Evolutionary conservation across 2,888 invertebrate species (phyloP).

Genomic region (Netelia melanura): DNA sequence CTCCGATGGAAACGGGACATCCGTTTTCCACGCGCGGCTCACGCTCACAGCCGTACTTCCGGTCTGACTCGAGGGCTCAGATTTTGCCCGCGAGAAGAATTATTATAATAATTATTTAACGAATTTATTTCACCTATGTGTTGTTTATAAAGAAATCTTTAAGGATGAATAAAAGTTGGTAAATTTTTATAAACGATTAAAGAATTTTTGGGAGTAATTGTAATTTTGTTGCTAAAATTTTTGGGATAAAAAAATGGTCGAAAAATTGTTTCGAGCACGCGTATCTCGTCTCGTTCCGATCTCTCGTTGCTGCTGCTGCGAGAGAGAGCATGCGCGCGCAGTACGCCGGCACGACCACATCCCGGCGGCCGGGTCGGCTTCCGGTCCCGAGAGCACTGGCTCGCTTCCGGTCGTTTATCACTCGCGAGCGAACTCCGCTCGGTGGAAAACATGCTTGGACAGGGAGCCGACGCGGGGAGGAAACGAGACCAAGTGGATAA

Average conservation of each 20-base stretch:
- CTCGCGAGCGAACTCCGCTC: slow-evolving; percentile 70
- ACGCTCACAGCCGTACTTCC: slow-evolving; percentile 26
- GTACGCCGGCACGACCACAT: slow-evolving; percentile 73
- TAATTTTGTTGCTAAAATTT: too few species aligned
- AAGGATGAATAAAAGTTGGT: too few species aligned
- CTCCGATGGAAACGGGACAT: slow-evolving; percentile 72
- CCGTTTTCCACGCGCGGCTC: slow-evolving; percentile 70
- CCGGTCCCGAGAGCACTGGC: slow-evolving; percentile 74
- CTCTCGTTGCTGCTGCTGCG: slow-evolving; percentile 17
- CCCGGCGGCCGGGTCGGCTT: slow-evolving; percentile 76
- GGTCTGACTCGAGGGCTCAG: slow-evolving; percentile 8
- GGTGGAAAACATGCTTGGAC: slow-evolving; percentile 63
- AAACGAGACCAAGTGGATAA: slow-evolving; percentile 69
- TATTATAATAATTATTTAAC: too few species aligned
- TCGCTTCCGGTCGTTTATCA: slow-evolving; percentile 83
- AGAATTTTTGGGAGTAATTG: too few species aligned
- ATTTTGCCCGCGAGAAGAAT: too few species aligned
- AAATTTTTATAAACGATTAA: too few species aligned
- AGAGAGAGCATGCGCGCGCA: slow-evolving; percentile 51
- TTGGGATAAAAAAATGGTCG: background rate
- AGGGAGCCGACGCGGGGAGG: slow-evolving; percentile 62
- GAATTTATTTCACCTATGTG: too few species aligned
- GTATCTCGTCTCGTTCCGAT: slow-evolving; percentile 10
- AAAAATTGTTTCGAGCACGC: slow-evolving; percentile 10
- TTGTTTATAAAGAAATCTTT: too few species aligned